These are phyloP conservation scores for Ciconia boyciana DNA, from an alignment of 2,113 vertebrate species.

Conservation along the genomic window DNA sequence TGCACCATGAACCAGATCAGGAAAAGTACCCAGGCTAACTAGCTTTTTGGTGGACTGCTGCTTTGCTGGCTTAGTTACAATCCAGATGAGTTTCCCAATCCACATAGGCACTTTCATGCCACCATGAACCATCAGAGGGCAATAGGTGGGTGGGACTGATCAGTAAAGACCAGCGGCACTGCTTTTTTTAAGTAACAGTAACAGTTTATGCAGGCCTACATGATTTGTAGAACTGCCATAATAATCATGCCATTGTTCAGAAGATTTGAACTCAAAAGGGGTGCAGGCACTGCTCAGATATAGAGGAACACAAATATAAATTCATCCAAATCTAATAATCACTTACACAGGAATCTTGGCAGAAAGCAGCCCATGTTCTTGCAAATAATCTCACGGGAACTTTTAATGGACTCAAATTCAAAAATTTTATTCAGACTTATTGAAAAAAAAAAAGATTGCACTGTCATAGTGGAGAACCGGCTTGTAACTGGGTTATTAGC, in stretches of 20 bases:
- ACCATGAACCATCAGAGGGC: neutral
- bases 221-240: neutral
- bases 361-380: neutral
- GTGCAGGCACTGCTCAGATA: neutral
- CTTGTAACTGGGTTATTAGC: neutral
- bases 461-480: neutral
- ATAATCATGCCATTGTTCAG: neutral
- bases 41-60: neutral
- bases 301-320: neutral
- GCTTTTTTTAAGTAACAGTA: neutral
- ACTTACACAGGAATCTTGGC: neutral
- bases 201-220: neutral
- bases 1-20: neutral
- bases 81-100: neutral
- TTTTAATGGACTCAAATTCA: neutral
- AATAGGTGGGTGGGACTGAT: neutral
- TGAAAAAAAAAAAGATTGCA: neutral
- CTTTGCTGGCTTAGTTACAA: neutral
- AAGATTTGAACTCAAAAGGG: neutral
- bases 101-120: rapidly evolving
- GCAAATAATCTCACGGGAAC: neutral
- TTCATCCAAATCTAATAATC: neutral
- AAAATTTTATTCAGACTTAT: neutral
- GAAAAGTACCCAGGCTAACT: neutral
- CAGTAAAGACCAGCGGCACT: neutral